These are phyloP conservation scores for Pectinophora gossypiella DNA, from an alignment of 1,140 invertebrate species.

Conservation along the genomic window DNA sequence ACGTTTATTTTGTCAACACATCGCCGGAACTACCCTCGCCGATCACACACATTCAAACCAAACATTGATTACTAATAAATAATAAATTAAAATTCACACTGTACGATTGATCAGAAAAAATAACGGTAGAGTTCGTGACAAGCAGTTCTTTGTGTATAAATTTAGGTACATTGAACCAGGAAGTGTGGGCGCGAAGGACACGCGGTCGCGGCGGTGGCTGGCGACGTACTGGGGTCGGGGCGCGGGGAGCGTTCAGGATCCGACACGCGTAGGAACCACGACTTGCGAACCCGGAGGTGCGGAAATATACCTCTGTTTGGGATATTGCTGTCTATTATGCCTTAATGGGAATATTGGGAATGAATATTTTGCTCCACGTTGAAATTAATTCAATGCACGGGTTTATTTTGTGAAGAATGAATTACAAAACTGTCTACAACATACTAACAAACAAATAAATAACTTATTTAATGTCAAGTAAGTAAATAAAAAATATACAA, in stretches of 20 bases:
- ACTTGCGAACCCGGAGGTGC: background rate
- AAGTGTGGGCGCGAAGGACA: constrained; percentile 2
- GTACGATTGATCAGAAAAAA: background rate
- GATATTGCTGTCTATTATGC: too few relatives aligned
- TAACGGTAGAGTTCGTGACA: background rate
- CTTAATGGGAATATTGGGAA: too few relatives aligned
- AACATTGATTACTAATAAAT: background rate
- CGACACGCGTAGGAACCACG: background rate
- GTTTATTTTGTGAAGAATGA: too few relatives aligned
- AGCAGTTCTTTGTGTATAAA: background rate
- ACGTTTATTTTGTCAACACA: constrained; percentile 10
- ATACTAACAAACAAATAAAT: too few relatives aligned
- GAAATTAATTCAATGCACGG: too few relatives aligned
- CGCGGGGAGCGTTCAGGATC: background rate
- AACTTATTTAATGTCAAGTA: too few relatives aligned
- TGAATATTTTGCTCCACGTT: too few relatives aligned
- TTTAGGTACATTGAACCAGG: constrained; percentile 16
- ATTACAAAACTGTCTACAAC: too few relatives aligned
- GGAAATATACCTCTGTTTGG: too few relatives aligned
- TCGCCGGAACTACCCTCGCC: constrained; percentile 1
- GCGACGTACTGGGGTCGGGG: constrained; percentile 13
- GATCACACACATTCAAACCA: constrained; percentile 2
- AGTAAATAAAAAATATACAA: too few relatives aligned
- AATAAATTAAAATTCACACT: background rate
- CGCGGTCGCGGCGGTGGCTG: constrained; percentile 2